These are phyloP conservation scores for Anoncus sp. DNA, from an alignment of 2,888 invertebrate species.

Conservation along the genomic window DNA sequence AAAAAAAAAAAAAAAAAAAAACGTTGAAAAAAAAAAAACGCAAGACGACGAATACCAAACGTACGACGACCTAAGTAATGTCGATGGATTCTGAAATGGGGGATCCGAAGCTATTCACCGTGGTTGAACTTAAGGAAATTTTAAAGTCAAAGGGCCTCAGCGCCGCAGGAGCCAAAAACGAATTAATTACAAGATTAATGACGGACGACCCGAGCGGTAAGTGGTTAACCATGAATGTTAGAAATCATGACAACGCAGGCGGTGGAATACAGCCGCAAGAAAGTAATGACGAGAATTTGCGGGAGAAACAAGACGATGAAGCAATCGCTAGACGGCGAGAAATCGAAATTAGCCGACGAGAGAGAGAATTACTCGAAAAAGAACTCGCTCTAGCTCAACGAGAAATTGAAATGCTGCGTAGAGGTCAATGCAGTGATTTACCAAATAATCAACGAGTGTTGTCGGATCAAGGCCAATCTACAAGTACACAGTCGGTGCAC, in stretches of 20 bases:
- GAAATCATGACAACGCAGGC: neutral
- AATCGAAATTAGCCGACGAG: constrained; percentile 8
- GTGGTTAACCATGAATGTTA: neutral
- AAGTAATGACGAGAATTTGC: neutral
- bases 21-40: no score
- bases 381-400: constrained; percentile 20
- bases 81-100: no score
- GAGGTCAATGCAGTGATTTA: neutral
- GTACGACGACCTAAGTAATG: no score
- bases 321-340: constrained; percentile 1
- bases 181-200: constrained; percentile 5
- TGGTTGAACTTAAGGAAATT: constrained; percentile 26
- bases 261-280: neutral
- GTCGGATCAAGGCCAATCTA: no score
- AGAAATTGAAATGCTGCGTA: constrained; percentile 17
- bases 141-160: constrained; percentile 15
- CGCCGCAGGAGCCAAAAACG: constrained; percentile 11
- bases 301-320: neutral
- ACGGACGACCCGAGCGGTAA: constrained; percentile 5
- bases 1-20: no score
- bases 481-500: no score
- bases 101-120: no score
- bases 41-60: no score
- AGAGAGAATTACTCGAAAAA: constrained; percentile 13
- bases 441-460: no score